Evolutionary conservation across 2,888 invertebrate species (phyloP).

Genomic region (Drosophila pegasa): DNA sequence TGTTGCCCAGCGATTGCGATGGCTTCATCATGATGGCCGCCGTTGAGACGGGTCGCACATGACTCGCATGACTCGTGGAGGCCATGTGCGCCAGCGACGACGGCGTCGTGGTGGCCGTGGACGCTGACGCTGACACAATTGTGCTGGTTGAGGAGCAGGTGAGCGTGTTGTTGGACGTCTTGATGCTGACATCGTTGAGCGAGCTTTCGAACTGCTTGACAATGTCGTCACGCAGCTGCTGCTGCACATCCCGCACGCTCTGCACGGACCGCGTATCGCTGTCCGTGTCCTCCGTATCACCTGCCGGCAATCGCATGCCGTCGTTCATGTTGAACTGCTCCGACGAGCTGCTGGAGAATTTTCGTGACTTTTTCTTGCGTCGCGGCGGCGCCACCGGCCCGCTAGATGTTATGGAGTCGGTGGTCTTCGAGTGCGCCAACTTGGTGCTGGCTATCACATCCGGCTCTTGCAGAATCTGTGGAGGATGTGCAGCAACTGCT

Average conservation of each 20-base stretch:
- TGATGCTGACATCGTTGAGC: constrained; percentile 86
- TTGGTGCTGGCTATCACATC: constrained; percentile 97
- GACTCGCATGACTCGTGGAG: constrained; percentile 69
- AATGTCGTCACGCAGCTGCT: constrained; percentile 82
- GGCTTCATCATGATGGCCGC: constrained; percentile 81
- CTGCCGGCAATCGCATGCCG: constrained; percentile 78
- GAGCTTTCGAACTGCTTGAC: constrained; percentile 92
- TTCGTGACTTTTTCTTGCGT: constrained; percentile 88
- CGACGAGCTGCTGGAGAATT: constrained; percentile 83
- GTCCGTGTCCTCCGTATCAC: constrained; percentile 82
- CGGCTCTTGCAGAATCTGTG: constrained; percentile 88
- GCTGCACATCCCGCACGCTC: constrained; percentile 83
- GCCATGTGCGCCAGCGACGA: constrained; percentile 69
- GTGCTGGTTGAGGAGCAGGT: constrained; percentile 79
- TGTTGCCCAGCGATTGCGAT: constrained; percentile 85
- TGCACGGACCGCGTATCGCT: constrained; percentile 82
- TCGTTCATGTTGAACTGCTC: constrained; percentile 84
- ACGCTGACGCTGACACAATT: constrained; percentile 73
- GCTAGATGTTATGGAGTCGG: constrained; percentile 84
- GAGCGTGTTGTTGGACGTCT: constrained; percentile 54
- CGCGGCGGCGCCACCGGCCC: constrained; percentile 92
- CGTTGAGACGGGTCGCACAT: constrained; percentile 78
- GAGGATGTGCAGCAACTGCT: constrained; percentile 8
- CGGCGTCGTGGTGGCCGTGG: constrained; percentile 69
- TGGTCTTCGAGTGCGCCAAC: constrained; percentile 85